Percentiles rank a stretch among this genome's conserved stretches.
Evolutionary conservation across 2,888 invertebrate genomes (phyloP).

Genomic region (Autographa pulchrina): DNA sequence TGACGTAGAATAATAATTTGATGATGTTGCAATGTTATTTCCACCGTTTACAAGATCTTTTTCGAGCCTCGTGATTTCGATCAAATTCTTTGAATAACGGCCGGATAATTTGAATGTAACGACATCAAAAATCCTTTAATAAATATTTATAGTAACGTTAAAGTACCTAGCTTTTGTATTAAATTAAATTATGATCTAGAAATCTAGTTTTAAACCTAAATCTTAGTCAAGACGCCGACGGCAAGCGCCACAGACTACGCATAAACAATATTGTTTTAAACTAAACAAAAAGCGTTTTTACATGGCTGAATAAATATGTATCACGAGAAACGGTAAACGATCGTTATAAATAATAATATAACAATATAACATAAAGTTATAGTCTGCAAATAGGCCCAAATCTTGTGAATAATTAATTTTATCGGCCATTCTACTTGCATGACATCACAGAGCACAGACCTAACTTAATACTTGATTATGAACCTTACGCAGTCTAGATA

Average conservation of each 20-base stretch:
- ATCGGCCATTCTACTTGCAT: slow-evolving; percentile 73
- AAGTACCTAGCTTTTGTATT: not conserved
- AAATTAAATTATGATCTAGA: not conserved
- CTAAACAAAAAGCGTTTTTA: slow-evolving; percentile 17
- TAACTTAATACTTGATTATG: slow-evolving; percentile 45
- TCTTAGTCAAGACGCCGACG: slow-evolving; percentile 36
- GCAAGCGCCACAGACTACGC: slow-evolving; percentile 17
- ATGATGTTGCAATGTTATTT: not conserved
- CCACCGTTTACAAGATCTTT: not conserved
- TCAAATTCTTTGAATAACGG: not conserved
- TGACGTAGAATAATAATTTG: not conserved
- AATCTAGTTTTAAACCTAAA: not conserved
- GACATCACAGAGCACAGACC: slow-evolving; percentile 61
- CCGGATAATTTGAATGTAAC: not conserved
- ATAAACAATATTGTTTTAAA: not conserved
- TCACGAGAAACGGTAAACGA: slow-evolving; percentile 16
- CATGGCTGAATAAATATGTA: slow-evolving; percentile 27
- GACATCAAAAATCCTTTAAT: not conserved
- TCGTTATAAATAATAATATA: slow-evolving; percentile 44
- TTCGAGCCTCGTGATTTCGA: not conserved
- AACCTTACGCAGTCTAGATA: slow-evolving; percentile 44
- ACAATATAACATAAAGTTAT: slow-evolving; percentile 43
- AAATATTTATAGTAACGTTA: not conserved
- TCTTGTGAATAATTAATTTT: slow-evolving; percentile 69
- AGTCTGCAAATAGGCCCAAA: slow-evolving; percentile 67